phyloP scores from a whole-genome alignment of 2,113 vertebrate genomes.

The Nesoenas mayeri region DNA sequence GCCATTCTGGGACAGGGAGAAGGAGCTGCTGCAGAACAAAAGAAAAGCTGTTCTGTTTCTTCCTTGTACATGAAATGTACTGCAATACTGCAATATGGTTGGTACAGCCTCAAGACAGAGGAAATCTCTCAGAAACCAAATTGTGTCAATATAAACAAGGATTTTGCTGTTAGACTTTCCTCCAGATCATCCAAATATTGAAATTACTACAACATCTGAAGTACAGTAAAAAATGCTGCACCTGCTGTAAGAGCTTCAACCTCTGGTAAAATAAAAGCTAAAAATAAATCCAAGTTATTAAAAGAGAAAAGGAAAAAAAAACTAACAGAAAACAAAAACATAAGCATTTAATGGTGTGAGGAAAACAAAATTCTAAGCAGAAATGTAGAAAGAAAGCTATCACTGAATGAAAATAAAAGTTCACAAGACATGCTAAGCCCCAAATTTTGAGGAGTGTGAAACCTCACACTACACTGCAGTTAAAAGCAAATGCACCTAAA shows the following conservation, averaged over 20 bases:
- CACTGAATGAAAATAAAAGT: background rate
- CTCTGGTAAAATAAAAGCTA: background rate
- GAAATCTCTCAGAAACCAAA: background rate
- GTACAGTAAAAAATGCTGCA: background rate
- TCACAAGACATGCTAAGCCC: background rate
- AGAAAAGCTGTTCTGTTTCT: background rate
- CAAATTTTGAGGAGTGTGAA: background rate
- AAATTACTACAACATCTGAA: background rate
- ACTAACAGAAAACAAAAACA: background rate
- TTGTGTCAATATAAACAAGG: background rate
- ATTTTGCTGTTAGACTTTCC: background rate
- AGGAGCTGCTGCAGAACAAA: background rate
- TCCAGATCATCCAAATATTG: constrained; percentile 7
- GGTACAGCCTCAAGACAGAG: background rate
- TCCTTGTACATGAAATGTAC: background rate
- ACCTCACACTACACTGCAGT: background rate
- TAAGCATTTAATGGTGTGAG: background rate
- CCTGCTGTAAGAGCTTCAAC: background rate
- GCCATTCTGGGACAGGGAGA: background rate
- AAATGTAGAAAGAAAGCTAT: background rate
- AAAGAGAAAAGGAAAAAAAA: background rate
- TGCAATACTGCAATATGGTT: background rate
- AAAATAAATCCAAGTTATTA: constrained; percentile 2
- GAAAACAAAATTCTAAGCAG: background rate
- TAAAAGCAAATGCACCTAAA: background rate